Conservation (phyloP, 2,113 vertebrate genomes). For the Lontra canadensis region DNA sequence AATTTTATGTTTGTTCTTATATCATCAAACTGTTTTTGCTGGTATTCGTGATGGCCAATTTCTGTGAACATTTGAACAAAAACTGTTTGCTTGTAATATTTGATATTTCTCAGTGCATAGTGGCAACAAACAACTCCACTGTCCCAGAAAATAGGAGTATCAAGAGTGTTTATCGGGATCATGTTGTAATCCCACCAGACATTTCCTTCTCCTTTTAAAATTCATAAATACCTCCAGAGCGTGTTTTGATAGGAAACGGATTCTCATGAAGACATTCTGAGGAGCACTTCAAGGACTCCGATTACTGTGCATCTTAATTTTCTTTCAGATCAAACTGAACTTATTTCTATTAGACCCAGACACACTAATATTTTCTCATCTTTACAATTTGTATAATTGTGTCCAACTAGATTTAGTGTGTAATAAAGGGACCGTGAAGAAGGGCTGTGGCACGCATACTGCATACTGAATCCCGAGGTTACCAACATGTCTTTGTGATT, state of each 20-base stretch:
- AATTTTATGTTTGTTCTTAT: conserved; percentile 47
- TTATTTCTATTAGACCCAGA: conserved; percentile 22
- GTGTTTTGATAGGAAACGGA: not conserved
- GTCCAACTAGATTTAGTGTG: conserved; percentile 50
- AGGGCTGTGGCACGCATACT: not conserved
- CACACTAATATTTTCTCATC: conserved; percentile 58
- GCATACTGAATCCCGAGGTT: not conserved
- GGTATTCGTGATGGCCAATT: conserved; percentile 28
- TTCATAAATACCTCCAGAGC: conserved; percentile 40
- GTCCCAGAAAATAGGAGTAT: conserved; percentile 15
- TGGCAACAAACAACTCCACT: not conserved
- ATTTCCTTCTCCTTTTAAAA: conserved; percentile 56
- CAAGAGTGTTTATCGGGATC: not conserved
- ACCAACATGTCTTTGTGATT: conserved; percentile 58
- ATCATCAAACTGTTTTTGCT: conserved; percentile 33
- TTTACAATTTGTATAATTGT: conserved; percentile 67
- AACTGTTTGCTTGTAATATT: conserved; percentile 41
- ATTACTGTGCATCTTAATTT: conserved; percentile 68
- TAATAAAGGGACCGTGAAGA: conserved; percentile 69
- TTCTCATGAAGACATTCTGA: conserved; percentile 4
- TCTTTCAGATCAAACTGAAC: conserved; percentile 55
- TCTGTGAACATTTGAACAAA: conserved; percentile 47
- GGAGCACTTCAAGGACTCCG: conserved; percentile 28
- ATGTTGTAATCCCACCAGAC: not conserved
- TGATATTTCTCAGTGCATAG: not conserved